phyloP scores from a whole-genome alignment of 2,113 vertebrate genomes.

The Rhinoptilus africanus region DNA sequence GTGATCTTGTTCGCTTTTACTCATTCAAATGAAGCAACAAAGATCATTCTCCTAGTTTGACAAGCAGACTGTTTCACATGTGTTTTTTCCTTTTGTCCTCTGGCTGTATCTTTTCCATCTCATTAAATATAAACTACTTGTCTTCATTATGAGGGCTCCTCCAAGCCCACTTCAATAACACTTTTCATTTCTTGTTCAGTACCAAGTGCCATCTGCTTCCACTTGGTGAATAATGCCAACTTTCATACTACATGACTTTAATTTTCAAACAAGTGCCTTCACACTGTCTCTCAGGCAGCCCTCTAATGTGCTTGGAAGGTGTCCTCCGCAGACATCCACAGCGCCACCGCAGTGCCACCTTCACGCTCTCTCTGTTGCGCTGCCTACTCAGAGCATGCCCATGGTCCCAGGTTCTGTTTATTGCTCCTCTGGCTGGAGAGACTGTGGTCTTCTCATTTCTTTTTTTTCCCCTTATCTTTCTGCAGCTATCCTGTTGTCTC shows the following conservation, averaged over 20 bases:
- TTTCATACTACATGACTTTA: neutral
- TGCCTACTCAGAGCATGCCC: neutral
- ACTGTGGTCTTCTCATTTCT: neutral
- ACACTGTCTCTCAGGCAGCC: neutral
- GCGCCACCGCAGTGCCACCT: neutral
- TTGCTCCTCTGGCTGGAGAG: neutral
- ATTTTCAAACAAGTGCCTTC: neutral
- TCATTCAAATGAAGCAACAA: constrained; percentile 23
- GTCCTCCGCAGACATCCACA: neutral
- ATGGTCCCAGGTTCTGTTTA: neutral
- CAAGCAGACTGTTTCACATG: neutral
- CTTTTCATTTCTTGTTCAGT: constrained; percentile 37
- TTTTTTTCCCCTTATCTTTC: neutral
- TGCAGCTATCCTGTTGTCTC: neutral
- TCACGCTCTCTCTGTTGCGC: neutral
- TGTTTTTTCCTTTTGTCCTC: constrained; percentile 24
- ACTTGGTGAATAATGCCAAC: constrained; percentile 17
- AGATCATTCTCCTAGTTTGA: neutral
- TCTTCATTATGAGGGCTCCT: constrained; percentile 34
- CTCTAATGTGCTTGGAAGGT: neutral
- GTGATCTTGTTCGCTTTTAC: neutral
- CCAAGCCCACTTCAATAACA: neutral
- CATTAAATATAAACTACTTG: constrained; percentile 29
- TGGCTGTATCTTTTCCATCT: constrained; percentile 7
- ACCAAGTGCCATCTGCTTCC: constrained; percentile 44